Evolutionary conservation across 2,888 invertebrate species (phyloP), one percentile per base, ranked within the genome.

Genomic region (Slavum lentiscoides): DNA sequence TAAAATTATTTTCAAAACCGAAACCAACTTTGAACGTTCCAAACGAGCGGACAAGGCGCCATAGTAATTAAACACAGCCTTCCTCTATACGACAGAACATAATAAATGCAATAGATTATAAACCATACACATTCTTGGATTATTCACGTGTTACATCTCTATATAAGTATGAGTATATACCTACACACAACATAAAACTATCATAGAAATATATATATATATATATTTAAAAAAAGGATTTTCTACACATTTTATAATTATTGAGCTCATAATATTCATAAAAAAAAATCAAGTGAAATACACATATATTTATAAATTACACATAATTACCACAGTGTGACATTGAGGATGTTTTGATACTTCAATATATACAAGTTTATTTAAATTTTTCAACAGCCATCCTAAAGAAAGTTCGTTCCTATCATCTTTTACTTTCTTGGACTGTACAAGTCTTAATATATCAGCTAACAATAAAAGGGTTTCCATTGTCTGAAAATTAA

Each of bases 51-150:
- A 88, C 0, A 95, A 86, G 19, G 93, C 94, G 37, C 92, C 93
- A 84, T 94, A 91, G 90, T 93, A 95, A 84, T 94, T 93, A 85
- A 96, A 95, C 68, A 94, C 90, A 84, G 93, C 90, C 58, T 89
- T 90, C 84, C 96, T 89, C 94, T 94, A 87, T 88, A 87, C 82
- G 75, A 61, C 13, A 49, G 5, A 55, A 80, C 49, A 80, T 21
- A 68, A 19, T 55, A 55, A 55, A 55, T 19, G 19, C 7, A 55
- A 55, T 55, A 4, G 1, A 53, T 53, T 53, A 1, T 53, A 30
- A 53, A 53, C 13, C 5, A 53, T 43, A 43, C 43, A 43, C 43
- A 43, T 43, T 43, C 6, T 43, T 43, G 11, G 6, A 43, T 4
- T 43, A 43, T 7, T 7, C 43, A 43, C 7, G 1, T 6, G 6